Evolutionary conservation across 2,113 vertebrate species (phyloP), one percentile per base, ranked within the genome.

Genomic region (Corythornis madagascariensis): DNA sequence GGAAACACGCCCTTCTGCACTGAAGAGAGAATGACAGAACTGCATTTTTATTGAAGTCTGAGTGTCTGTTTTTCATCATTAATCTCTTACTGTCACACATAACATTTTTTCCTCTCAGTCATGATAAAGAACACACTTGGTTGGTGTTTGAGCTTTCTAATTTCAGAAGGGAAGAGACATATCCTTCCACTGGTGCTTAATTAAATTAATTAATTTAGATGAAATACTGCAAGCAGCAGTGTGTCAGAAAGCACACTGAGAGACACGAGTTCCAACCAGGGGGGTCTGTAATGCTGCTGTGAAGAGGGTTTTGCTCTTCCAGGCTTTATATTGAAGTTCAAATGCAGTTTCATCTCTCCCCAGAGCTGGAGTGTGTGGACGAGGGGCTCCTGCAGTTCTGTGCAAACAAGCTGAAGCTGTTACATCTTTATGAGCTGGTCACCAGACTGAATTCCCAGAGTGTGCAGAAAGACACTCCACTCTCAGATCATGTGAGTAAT

Each of bases 371-470:
- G 74, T 98, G 96, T 50, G 98, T 99, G 67, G 99, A 99, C 19
- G 96, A 98, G 94, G 98, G 95, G 10, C 94, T 99, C n/a, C 95
- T 99, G 10, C 98, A 98, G 74, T 98, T 99, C 88, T 99, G 99
- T 79, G 96, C 98, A 18, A 98, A 96, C 45, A 98, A 98, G 94
- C 94, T 99, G 67, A 99, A 98, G 83, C 95, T 99, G 50, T 98
- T 99, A 13, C 98, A 98, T 84, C 99, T 99, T 74, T 99, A 99
- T 96, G 97, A 98, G 11, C 97, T 98, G n/a, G 97, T 99, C 84
- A 98, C 96, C 88, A 96, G 98, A 35, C 96, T 99, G 11, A 97
- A 99, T 91, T 96, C 97, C 50, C 87, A 94, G 33, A 93, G 76
- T 15, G 59, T 92, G 42, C 96, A 89, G 63, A 91, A 95, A 57